phyloP scores from a whole-genome alignment of 30 jellyfish, hydroid and myxozoan species.

The Aurelia coerulea region DNA sequence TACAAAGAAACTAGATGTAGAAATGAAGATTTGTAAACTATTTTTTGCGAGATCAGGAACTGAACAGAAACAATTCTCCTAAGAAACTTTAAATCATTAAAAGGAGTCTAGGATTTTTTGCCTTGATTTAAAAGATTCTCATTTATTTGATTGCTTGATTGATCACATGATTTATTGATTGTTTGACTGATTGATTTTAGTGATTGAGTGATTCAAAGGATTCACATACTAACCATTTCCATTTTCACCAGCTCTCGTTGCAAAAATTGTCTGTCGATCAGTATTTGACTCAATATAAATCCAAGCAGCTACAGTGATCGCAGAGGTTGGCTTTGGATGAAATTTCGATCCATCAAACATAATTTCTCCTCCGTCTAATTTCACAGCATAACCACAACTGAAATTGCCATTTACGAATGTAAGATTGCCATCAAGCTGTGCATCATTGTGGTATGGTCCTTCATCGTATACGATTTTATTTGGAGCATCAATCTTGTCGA shows the following conservation, averaged over 20 bases:
- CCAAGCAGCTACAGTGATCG: slow-evolving; percentile 95
- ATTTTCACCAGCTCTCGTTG: slow-evolving; percentile 72
- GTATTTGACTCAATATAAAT: slow-evolving; percentile 66
- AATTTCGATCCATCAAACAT: slow-evolving; percentile 76
- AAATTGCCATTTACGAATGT: slow-evolving; percentile 80
- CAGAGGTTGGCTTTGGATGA: slow-evolving; percentile 79
- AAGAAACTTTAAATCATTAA: no score
- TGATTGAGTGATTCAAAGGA: no score
- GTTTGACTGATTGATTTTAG: no score
- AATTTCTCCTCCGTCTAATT: slow-evolving; percentile 82
- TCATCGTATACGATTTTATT: slow-evolving; percentile 83
- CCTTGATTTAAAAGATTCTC: no score
- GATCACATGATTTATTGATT: no score
- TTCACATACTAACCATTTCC: slow-evolving; percentile 28
- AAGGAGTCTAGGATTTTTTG: no score
- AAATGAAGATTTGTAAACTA: no score
- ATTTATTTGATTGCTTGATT: no score
- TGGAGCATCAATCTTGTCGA: slow-evolving; percentile 80
- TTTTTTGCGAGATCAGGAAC: no score
- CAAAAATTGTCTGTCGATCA: slow-evolving; percentile 73
- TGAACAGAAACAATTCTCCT: no score
- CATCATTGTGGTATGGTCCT: slow-evolving; percentile 94
- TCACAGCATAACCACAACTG: slow-evolving; percentile 88
- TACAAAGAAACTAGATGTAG: no score
- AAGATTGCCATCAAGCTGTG: slow-evolving; percentile 73